Percentiles rank a stretch among this genome's conserved stretches.
Evolutionary conservation across 2,888 invertebrate species (phyloP).

Genomic region (Hemistola chrysoprasaria): DNA sequence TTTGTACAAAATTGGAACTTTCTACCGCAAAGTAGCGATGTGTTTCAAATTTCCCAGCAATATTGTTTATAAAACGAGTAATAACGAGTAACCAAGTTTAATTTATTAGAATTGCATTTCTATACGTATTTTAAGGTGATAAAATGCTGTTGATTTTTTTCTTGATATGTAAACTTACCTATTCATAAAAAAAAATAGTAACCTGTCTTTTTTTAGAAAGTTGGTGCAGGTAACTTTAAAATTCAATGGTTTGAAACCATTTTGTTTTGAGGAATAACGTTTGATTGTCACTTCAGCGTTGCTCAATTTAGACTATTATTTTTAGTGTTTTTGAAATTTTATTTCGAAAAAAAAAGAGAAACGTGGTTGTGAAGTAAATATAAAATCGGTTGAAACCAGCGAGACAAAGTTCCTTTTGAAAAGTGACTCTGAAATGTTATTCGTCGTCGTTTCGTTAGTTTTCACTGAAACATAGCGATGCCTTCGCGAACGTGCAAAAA

Average conservation of each 20-base stretch:
- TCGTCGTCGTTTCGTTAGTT: conserved; percentile 41
- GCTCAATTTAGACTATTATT: conserved; percentile 70
- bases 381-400: conserved; percentile 42
- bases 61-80: too few species aligned
- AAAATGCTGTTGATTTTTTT: too few species aligned
- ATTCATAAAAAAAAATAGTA: too few species aligned
- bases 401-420: conserved; percentile 57
- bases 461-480: conserved; percentile 12
- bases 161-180: too few species aligned
- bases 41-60: too few species aligned
- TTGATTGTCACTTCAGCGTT: conserved; percentile 68
- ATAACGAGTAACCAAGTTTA: too few species aligned
- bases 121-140: too few species aligned
- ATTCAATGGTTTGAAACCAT: not conserved
- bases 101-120: too few species aligned
- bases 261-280: conserved; percentile 61
- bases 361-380: conserved; percentile 75
- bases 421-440: conserved; percentile 73
- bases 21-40: too few species aligned
- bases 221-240: conserved; percentile 1
- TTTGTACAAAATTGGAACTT: too few species aligned
- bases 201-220: conserved; percentile 14
- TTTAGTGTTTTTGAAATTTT: conserved; percentile 44
- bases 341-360: conserved; percentile 47
- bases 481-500: conserved; percentile 19